Percentiles rank a stretch among this genome's conserved stretches.
Evolutionary conservation across 64 coral and sea anemone species (phyloP).

Genomic region (Porites australiensis): DNA sequence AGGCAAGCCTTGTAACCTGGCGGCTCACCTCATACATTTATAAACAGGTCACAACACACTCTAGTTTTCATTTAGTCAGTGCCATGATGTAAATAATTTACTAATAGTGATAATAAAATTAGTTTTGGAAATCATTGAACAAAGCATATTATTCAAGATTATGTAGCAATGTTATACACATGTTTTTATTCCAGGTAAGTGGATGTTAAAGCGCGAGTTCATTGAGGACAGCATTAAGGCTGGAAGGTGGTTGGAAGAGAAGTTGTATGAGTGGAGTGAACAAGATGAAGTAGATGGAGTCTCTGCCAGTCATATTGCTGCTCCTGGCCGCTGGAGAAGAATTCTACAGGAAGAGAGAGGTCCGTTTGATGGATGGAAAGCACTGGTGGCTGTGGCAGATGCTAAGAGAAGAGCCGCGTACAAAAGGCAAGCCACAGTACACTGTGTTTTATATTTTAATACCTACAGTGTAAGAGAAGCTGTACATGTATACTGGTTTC

Average conservation of each 20-base stretch:
- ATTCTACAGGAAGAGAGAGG: constrained; percentile 22
- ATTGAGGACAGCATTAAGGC: constrained; percentile 79
- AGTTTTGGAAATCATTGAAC: no score
- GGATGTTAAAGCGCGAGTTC: constrained; percentile 86
- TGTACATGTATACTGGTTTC: no score
- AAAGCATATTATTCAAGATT: no score
- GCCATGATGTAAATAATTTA: no score
- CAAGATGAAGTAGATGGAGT: not conserved
- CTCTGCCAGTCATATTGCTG: constrained; percentile 32
- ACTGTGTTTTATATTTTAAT: not conserved
- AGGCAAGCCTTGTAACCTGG: no score
- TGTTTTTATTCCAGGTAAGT: constrained; percentile 65
- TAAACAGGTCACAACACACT: no score
- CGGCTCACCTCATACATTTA: no score
- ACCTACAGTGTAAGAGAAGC: not conserved
- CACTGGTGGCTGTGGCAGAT: constrained; percentile 73
- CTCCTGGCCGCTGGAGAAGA: constrained; percentile 86
- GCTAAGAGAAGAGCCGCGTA: constrained; percentile 78
- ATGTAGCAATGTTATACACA: no score
- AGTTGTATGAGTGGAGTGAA: constrained; percentile 84
- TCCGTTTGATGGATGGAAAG: constrained; percentile 81
- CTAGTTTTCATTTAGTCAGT: no score
- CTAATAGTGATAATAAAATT: no score
- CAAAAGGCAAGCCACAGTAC: constrained; percentile 57
- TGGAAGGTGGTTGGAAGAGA: constrained; percentile 83